Percentiles rank a stretch among this genome's conserved stretches.
Conservation (phyloP, 2,113 vertebrate species). For the Cisticola juncidis region DNA sequence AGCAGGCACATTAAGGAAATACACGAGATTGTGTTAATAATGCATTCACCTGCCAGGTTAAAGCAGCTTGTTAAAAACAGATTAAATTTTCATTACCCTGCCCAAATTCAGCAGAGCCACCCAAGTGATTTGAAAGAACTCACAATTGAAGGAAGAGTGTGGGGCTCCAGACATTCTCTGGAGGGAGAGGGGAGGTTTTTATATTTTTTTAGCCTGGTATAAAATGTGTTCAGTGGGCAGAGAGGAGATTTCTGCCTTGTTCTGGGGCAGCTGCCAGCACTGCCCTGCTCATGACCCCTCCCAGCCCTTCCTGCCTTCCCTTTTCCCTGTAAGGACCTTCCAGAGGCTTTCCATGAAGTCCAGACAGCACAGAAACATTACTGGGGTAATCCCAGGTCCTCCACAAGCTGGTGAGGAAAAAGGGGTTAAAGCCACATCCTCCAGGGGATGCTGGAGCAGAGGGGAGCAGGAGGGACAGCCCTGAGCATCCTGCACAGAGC, state of each 20-base stretch:
- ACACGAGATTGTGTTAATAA: neutral
- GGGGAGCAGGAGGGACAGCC: neutral
- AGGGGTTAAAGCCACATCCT: neutral
- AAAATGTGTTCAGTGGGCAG: neutral
- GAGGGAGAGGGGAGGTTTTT: neutral
- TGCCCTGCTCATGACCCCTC: neutral
- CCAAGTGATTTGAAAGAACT: neutral
- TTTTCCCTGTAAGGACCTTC: neutral
- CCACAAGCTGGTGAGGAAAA: neutral
- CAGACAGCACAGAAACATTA: rapidly evolving
- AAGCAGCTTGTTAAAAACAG: neutral
- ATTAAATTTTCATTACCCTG: neutral
- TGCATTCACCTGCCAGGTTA: neutral
- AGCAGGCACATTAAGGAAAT: neutral
- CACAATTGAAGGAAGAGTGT: conserved; percentile 17
- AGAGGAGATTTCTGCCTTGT: neutral
- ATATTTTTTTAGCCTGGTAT: neutral
- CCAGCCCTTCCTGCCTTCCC: neutral
- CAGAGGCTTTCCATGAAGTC: neutral
- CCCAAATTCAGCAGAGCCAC: neutral
- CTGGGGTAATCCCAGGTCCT: neutral
- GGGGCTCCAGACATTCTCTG: neutral
- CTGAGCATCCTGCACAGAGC: too few species aligned
- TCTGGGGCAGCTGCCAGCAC: neutral
- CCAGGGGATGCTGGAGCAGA: neutral